Evolutionary conservation across 2,888 invertebrate genomes (phyloP), one percentile per base, ranked within the genome.

Genomic region (Chirona hameri): DNA sequence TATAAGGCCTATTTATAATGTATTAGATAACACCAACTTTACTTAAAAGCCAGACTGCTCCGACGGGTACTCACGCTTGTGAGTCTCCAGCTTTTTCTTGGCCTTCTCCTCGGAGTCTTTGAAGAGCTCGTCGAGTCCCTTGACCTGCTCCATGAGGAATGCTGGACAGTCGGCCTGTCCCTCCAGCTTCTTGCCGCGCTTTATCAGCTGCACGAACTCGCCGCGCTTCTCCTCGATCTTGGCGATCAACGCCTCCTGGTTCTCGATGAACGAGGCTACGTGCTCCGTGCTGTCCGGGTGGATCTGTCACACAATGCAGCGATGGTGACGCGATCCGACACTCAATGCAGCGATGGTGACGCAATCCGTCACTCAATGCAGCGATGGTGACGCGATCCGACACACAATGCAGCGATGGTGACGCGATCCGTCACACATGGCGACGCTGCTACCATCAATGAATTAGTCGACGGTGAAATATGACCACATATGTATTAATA

Each of bases 161-260:
- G 52, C 80, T 0, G 80, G 80, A 27, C 52, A 52, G 80, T 80
- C 80, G 27, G 80, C 52, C 52, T 80, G 80, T 0, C 29, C 29
- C 14, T 12, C 80, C 80, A 80, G 80, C 52, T 80, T 80, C 52
- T 80, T 12, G 0, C 80, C 79, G 4, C 80, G 80, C 29, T 80
- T 80, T 14, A 80, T 27, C 52, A 80, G 52, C 80, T 80, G 80
- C 3, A 27, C 18, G 21, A 80, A 80, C 80, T 80, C 80, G 52
- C 80, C 80, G 80, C 80, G 80, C 52, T 52, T 80, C 80, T 80
- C 80, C 27, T 80, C 80, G 48, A 80, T 80, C 80, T 80, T 80
- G 80, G 80, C 80, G 48, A 80, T 80, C 52, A 52, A 27, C 14
- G 52, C 52, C 29, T 80, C 80, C 29, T 80, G 80, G 15, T 48